Evolutionary conservation across 2,113 vertebrate species (phyloP).

Genomic region (Rhabdomys dilectus): DNA sequence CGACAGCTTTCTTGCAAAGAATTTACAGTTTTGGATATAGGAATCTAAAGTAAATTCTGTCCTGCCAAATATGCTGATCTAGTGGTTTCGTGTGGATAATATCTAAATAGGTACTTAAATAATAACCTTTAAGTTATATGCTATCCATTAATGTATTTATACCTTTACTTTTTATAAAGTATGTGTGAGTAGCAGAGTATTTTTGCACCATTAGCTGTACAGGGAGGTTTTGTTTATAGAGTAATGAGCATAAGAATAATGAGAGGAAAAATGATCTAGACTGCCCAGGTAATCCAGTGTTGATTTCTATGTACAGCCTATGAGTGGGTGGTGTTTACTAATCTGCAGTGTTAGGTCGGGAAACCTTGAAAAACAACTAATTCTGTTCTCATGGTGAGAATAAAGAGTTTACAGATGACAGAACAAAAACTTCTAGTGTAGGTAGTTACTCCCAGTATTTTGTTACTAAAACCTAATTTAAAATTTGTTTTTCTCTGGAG

Average conservation of each 20-base stretch:
- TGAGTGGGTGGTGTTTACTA: background rate
- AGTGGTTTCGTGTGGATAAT: constrained; percentile 45
- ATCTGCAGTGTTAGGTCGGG: background rate
- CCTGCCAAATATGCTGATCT: background rate
- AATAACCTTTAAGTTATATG: background rate
- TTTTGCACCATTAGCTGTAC: constrained; percentile 12
- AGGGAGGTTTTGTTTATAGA: constrained; percentile 27
- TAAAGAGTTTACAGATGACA: constrained; percentile 52
- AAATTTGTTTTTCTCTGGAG: constrained; percentile 49
- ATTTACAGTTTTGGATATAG: background rate
- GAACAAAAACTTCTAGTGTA: constrained; percentile 13
- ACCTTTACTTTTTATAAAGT: background rate
- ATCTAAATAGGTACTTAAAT: background rate
- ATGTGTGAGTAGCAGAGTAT: background rate
- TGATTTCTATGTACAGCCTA: background rate
- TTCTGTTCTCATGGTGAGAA: background rate
- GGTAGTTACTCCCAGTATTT: background rate
- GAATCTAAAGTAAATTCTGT: background rate
- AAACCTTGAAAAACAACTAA: background rate
- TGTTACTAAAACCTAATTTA: background rate
- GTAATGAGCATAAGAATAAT: background rate
- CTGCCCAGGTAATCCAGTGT: background rate
- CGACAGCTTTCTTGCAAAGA: background rate
- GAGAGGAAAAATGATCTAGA: constrained; percentile 10
- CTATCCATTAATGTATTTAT: constrained; percentile 20